Evolutionary conservation across 2,797 vertebrate genomes (phyloP), one percentile per base, ranked within the genome.

Genomic region (Synanceia verrucosa): DNA sequence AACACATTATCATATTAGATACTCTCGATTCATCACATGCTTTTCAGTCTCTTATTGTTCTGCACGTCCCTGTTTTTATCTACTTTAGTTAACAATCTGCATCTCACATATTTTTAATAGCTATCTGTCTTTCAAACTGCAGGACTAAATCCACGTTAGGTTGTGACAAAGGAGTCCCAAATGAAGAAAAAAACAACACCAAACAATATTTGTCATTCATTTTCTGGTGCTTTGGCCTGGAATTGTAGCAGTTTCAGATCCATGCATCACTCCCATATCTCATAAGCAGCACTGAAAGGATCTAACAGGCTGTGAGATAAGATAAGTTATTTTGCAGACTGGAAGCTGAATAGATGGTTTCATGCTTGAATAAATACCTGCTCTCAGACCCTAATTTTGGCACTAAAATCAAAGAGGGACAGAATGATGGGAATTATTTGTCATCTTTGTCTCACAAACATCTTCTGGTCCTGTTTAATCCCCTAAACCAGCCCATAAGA

Each of bases 321-420:
- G 23, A 89, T 84, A 75, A 80, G 82, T 67, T 67, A 82, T 87
- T 83, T 71, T 84, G 75, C 77, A 62, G 73, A 71, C 57, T 68
- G 74, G 78, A 83, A 76, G 63, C 78, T 73, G 74, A 82, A 81
- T 76, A 82, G 85, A 86, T 65, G 48, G 19, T 63, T 66, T 82
- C 75, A 39, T 68, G 68, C 50, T 41, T 41, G 67, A 79, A 78
- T 70, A 75, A 76, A 68, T 70, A 50, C 48, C 57, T 36, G 48
- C 47, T 70, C 37, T 69, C 63, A 64, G 34, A 70, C 51, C 41
- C 78, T 73, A 51, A 70, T 73, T 85, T 59, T 36, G 55, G 19
- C 33, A 47, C 51, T 34, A 14, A 41, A 52, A 65, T 21, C 9
- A 5, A 59, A 70, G 51, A 23, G 21, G 16, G 14, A 58, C 13